phyloP scores from a whole-genome alignment of 2,797 vertebrate species.

The Hydrolagus colliei region DNA sequence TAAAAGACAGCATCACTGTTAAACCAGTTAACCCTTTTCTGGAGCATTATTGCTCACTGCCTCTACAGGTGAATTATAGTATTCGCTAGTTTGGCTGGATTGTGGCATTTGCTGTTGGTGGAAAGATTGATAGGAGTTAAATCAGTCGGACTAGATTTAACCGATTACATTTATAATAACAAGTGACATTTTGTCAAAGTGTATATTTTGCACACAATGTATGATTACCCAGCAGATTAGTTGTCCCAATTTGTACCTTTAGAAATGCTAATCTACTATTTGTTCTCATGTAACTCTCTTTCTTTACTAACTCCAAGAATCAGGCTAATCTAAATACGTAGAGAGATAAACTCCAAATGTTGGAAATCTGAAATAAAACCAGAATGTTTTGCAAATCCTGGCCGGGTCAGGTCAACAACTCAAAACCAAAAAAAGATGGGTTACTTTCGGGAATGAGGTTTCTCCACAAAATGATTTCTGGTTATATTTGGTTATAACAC shows the following conservation, averaged over 20 bases:
- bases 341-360: too few relatives aligned
- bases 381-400: too few relatives aligned
- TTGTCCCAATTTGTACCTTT: not conserved
- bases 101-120: not conserved
- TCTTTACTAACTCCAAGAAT: not conserved
- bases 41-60: not conserved
- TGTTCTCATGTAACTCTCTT: not conserved
- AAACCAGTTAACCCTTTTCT: constrained; percentile 8
- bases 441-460: too few relatives aligned
- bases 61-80: not conserved
- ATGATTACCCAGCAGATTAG: not conserved
- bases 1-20: not conserved
- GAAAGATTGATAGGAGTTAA: not conserved
- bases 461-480: too few relatives aligned
- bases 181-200: not conserved
- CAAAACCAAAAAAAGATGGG: too few relatives aligned
- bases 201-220: not conserved
- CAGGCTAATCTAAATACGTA: not conserved
- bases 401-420: too few relatives aligned
- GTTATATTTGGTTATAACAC: too few relatives aligned
- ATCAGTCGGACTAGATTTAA: not conserved
- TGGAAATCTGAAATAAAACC: too few relatives aligned
- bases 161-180: not conserved
- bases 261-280: not conserved
- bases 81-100: not conserved